Evolutionary conservation across 2,888 invertebrate genomes (phyloP), one percentile per base, ranked within the genome.

Genomic region (Diarsia dahlii): DNA sequence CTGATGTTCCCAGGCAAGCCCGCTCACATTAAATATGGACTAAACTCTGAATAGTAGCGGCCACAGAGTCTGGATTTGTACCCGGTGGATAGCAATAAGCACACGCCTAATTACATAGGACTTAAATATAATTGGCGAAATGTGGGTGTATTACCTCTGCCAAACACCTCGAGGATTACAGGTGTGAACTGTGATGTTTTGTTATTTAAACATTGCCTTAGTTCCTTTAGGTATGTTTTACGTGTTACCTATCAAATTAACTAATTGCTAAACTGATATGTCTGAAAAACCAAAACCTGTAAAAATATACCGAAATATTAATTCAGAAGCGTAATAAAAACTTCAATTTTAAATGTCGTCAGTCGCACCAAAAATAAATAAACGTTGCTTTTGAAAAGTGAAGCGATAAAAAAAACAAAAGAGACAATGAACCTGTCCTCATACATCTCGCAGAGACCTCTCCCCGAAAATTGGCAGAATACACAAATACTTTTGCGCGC

Each of bases 401-500:
- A 62, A 15, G 1, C 39, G 15, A 71, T 65, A 74, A 64, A 81
- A 74, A 76, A 71, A 67, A 64, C 45, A 65, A 79, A 81, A 80
- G 73, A 76, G 69, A 73, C 80, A 84, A 74, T 68, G 64, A 77
- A 79, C 81, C 78, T 70, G 80, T 82, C 74, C 76, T 68, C 78
- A 86, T 77, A 86, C 73, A 78, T 82, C 74, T 82, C 72, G 28
- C 28, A 73, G 74, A 84, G 71, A 79, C 76, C 84, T 80, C 80
- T 74, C 73, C 23, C 69, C 76, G 76, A 87, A 88, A 87, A 87
- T 87, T 87, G 87, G 80, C 85, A 84, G 87, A 84, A 87, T 84
- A 87, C 76, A 82, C 79, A 87, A 87, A 87, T 84, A 88, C 85
- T 71, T 87, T 82, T 58, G 87, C 87, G 28, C 73, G 69, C 73